Conservation (phyloP, 2,113 vertebrate species). For the Chionodraco myersi region DNA sequence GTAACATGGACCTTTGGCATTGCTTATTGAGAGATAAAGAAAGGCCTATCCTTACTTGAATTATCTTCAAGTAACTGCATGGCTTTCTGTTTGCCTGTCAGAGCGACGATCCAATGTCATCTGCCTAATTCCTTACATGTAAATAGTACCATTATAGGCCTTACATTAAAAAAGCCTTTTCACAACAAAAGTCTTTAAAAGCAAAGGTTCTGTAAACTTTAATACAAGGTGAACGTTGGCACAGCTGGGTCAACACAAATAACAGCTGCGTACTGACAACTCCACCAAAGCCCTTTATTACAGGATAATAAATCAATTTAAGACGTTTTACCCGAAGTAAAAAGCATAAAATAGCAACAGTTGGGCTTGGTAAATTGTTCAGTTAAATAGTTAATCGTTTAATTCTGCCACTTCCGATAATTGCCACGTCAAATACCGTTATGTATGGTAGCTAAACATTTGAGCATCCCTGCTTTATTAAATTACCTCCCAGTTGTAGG, state of each 20-base stretch:
- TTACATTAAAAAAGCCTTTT: background rate
- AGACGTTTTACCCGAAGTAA: background rate
- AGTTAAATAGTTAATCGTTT: background rate
- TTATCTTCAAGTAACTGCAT: constrained; percentile 24
- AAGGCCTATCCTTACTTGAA: constrained; percentile 21
- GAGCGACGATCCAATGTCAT: background rate
- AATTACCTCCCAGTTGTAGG: background rate
- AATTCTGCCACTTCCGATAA: constrained; percentile 31
- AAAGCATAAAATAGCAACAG: background rate
- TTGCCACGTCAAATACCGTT: constrained; percentile 85
- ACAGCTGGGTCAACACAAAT: constrained; percentile 32
- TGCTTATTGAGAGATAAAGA: constrained; percentile 62
- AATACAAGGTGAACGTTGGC: constrained; percentile 5
- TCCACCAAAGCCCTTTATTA: background rate
- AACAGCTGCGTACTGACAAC: constrained; percentile 22
- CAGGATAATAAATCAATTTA: background rate
- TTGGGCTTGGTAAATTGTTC: background rate
- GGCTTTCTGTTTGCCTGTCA: background rate
- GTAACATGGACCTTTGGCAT: constrained; percentile 75
- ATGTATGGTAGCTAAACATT: constrained; percentile 42
- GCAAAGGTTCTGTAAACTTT: background rate
- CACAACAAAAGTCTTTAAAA: background rate
- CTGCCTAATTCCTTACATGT: background rate
- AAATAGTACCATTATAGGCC: background rate
- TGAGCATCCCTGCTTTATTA: constrained; percentile 23